Percentiles rank a stretch among this genome's conserved stretches.
Conservation (phyloP, 2,113 vertebrate species). For the Crocuta crocuta region DNA sequence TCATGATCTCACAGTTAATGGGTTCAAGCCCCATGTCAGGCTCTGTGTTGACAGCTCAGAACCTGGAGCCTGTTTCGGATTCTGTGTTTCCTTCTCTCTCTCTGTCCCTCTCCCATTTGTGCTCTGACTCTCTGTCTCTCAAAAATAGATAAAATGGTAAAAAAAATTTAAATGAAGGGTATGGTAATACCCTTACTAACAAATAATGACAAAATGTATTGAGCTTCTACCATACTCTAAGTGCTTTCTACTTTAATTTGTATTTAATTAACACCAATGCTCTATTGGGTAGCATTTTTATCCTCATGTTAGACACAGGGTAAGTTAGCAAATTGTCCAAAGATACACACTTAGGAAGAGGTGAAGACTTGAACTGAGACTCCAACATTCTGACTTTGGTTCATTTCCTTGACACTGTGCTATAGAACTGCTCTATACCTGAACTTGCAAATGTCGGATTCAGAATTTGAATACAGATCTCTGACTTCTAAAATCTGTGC, state of each 20-base stretch:
- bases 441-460: not conserved
- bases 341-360: not conserved
- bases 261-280: not conserved
- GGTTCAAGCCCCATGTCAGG: too few relatives aligned
- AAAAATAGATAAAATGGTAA: too few relatives aligned
- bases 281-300: not conserved
- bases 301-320: not conserved
- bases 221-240: not conserved
- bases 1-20: too few relatives aligned
- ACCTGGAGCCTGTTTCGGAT: too few relatives aligned
- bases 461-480: not conserved
- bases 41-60: too few relatives aligned
- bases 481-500: not conserved
- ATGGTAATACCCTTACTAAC: not conserved
- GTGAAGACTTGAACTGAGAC: not conserved
- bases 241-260: not conserved
- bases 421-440: not conserved
- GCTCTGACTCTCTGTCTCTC: too few relatives aligned
- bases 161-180: not conserved
- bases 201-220: slow-evolving; percentile 42
- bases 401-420: not conserved
- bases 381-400: not conserved
- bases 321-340: not conserved
- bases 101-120: too few relatives aligned
- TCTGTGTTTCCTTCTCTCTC: too few relatives aligned